Conservation (phyloP, 2,888 invertebrate genomes). For the Entomobrya multifasciata region DNA sequence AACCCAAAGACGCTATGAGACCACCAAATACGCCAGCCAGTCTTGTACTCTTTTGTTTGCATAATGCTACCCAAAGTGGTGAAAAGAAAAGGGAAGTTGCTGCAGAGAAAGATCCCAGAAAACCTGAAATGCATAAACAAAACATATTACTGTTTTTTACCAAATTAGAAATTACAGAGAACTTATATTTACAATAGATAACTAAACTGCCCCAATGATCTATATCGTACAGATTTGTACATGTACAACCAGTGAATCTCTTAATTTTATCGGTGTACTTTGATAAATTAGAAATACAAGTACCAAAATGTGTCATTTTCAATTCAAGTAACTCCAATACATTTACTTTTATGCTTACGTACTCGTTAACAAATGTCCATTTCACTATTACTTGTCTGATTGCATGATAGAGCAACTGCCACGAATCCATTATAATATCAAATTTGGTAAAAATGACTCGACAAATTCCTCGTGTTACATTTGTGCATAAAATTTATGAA, state of each 20-base stretch:
- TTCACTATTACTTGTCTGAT: too few relatives aligned
- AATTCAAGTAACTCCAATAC: too few relatives aligned
- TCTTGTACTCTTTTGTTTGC: slow-evolving; percentile 90
- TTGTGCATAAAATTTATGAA: not conserved
- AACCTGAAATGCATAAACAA: slow-evolving; percentile 85
- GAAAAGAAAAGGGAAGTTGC: slow-evolving; percentile 91
- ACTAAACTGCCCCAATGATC: too few relatives aligned
- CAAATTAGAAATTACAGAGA: not conserved
- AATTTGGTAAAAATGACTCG: slow-evolving; percentile 47
- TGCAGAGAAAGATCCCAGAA: slow-evolving; percentile 90
- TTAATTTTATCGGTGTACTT: too few relatives aligned
- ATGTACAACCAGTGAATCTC: too few relatives aligned
- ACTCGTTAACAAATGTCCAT: too few relatives aligned
- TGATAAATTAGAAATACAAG: too few relatives aligned
- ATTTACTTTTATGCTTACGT: too few relatives aligned
- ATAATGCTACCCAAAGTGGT: slow-evolving; percentile 91
- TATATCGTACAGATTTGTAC: too few relatives aligned
- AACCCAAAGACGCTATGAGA: slow-evolving; percentile 83
- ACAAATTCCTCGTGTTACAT: slow-evolving; percentile 17
- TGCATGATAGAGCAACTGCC: not conserved
- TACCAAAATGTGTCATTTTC: too few relatives aligned
- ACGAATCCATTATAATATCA: not conserved
- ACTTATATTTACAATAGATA: not conserved
- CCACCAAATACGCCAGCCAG: slow-evolving; percentile 87
- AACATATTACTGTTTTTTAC: not conserved